phyloP scores from a whole-genome alignment of 2,888 invertebrate species.

The Drosophila phalerata region DNA sequence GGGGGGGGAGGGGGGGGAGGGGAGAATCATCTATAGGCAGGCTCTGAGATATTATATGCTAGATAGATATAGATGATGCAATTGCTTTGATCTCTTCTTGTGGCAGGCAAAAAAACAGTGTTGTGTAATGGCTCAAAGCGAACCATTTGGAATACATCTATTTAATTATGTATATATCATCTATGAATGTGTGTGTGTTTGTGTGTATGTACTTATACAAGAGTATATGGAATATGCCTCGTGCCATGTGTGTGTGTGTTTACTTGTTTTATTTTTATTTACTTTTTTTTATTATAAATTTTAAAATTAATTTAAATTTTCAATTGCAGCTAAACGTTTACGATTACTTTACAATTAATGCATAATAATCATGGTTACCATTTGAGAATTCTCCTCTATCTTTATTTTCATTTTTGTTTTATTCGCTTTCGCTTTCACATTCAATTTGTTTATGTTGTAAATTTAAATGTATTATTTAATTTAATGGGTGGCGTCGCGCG shows the following conservation, averaged over 20 bases:
- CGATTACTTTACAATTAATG: constrained; percentile 63
- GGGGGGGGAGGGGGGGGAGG: neutral
- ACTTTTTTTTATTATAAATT: constrained; percentile 33
- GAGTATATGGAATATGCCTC: constrained; percentile 21
- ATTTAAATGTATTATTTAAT: constrained; percentile 44
- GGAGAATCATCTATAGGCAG: constrained; percentile 21
- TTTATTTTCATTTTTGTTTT: neutral
- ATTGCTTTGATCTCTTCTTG: constrained; percentile 38
- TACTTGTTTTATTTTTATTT: constrained; percentile 14
- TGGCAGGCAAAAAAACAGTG: constrained; percentile 24
- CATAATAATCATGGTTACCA: constrained; percentile 43
- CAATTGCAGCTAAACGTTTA: constrained; percentile 77
- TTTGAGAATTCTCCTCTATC: constrained; percentile 18
- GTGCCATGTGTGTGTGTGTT: constrained; percentile 19
- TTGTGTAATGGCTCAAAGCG: constrained; percentile 8
- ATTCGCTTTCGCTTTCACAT: constrained; percentile 13
- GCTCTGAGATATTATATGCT: constrained; percentile 40
- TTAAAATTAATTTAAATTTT: constrained; percentile 63
- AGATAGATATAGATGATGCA: constrained; percentile 32
- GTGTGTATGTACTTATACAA: constrained; percentile 7
- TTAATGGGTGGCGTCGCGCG: constrained; percentile 81
- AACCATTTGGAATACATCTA: constrained; percentile 31
- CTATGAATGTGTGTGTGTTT: neutral
- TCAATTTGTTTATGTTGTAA: constrained; percentile 17
- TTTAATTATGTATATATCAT: constrained; percentile 3